These are phyloP conservation scores for Megaceryle torquata DNA, from an alignment of 2,113 vertebrate species.

Conservation along the genomic window DNA sequence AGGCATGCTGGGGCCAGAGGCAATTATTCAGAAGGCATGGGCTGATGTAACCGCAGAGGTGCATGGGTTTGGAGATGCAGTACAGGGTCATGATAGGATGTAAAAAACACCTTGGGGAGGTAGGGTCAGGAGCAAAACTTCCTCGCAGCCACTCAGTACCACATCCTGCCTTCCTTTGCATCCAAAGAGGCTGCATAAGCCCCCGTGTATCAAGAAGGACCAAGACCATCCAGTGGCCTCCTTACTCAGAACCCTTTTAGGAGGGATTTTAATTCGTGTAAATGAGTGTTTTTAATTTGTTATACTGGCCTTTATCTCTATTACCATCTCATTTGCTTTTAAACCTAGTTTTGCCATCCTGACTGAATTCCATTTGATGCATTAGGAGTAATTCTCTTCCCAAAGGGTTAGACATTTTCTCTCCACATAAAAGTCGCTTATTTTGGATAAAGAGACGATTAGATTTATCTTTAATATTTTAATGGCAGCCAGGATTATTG, in stretches of 20 bases:
- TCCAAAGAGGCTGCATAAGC: neutral
- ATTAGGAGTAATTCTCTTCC: constrained; percentile 83
- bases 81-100: neutral
- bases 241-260: constrained; percentile 64
- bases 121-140: neutral
- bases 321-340: constrained; percentile 82
- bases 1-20: neutral
- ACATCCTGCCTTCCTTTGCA: neutral
- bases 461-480: constrained; percentile 90
- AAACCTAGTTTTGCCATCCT: constrained; percentile 78
- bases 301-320: constrained; percentile 81
- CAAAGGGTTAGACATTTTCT: constrained; percentile 81
- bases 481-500: constrained; percentile 84
- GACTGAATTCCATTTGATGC: constrained; percentile 81
- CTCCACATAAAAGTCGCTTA: constrained; percentile 84
- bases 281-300: constrained; percentile 86
- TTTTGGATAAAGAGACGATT: constrained; percentile 87
- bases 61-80: neutral
- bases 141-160: neutral
- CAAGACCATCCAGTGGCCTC: constrained; percentile 54
- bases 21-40: neutral
- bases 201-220: neutral
- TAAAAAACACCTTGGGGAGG: neutral
- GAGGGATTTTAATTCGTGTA: constrained; percentile 78
- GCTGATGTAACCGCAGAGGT: neutral